Conservation (phyloP, 2,113 vertebrate genomes). For the Etheostoma spectabile region DNA sequence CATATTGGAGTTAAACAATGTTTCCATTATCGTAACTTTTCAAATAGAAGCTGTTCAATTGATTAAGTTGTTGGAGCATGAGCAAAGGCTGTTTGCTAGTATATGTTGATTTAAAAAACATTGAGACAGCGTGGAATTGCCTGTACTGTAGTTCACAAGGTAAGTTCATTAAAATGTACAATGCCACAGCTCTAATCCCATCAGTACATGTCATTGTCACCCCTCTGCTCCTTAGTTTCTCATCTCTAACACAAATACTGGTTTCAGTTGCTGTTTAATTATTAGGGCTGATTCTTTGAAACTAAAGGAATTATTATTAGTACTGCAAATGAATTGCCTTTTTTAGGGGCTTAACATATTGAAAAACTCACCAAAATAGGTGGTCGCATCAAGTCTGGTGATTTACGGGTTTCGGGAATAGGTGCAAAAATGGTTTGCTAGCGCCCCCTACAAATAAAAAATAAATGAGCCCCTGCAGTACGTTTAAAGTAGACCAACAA, state of each 20-base stretch:
- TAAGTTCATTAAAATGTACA: neutral
- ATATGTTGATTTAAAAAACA: neutral
- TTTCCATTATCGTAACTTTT: conserved; percentile 15
- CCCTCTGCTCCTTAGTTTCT: neutral
- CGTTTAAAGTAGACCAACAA: no score
- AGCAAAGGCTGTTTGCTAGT: neutral
- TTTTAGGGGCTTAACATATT: no score
- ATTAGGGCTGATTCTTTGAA: no score
- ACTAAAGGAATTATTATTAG: no score
- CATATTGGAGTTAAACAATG: conserved; percentile 60
- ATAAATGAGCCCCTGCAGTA: no score
- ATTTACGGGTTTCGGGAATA: no score
- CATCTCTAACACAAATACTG: neutral
- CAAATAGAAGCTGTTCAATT: neutral
- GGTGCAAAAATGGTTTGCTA: no score
- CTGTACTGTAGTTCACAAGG: neutral
- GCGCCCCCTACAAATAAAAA: no score
- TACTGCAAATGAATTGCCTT: no score
- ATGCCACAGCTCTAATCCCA: neutral
- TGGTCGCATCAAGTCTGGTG: no score
- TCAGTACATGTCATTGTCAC: neutral
- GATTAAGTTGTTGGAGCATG: neutral
- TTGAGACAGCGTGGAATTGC: neutral
- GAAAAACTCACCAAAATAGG: no score
- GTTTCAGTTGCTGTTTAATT: neutral